Conservation (phyloP, 2,888 invertebrate species). For the Opisthograptis luteolata region DNA sequence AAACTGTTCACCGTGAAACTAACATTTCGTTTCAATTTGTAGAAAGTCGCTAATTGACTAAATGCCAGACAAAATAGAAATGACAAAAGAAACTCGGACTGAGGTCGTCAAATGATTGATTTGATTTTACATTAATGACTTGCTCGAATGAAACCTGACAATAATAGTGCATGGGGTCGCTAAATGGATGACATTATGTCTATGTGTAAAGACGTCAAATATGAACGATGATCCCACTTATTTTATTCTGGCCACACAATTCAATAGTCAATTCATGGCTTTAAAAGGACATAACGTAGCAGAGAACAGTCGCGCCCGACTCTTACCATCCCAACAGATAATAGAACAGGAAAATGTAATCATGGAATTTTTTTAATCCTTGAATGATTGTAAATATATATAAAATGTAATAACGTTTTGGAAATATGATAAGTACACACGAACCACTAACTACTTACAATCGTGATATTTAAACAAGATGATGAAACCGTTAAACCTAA, state of each 20-base stretch:
- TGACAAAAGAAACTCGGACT: constrained; percentile 46
- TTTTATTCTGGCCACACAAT: constrained; percentile 62
- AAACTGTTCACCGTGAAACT: constrained; percentile 62
- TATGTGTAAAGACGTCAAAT: constrained; percentile 66
- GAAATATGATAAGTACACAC: constrained; percentile 49
- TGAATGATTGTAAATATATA: constrained; percentile 44
- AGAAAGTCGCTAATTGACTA: constrained; percentile 69
- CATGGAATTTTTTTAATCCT: constrained; percentile 40
- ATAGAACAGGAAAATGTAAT: constrained; percentile 29
- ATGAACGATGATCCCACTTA: constrained; percentile 69
- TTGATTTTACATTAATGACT: constrained; percentile 67
- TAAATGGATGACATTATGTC: constrained; percentile 74
- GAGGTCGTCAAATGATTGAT: constrained; percentile 61
- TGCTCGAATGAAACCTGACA: constrained; percentile 58
- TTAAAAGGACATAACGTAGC: constrained; percentile 53
- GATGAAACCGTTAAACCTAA: constrained; percentile 79
- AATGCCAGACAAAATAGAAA: constrained; percentile 51
- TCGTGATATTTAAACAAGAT: constrained; percentile 73
- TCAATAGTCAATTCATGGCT: constrained; percentile 54
- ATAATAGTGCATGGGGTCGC: constrained; percentile 65
- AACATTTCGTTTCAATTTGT: constrained; percentile 66
- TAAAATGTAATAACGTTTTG: constrained; percentile 44
- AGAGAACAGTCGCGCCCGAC: constrained; percentile 36
- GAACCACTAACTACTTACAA: constrained; percentile 50
- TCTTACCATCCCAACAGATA: constrained; percentile 29